phyloP scores from a whole-genome alignment of 2,888 invertebrate genomes.

The Mythimna lalbum region DNA sequence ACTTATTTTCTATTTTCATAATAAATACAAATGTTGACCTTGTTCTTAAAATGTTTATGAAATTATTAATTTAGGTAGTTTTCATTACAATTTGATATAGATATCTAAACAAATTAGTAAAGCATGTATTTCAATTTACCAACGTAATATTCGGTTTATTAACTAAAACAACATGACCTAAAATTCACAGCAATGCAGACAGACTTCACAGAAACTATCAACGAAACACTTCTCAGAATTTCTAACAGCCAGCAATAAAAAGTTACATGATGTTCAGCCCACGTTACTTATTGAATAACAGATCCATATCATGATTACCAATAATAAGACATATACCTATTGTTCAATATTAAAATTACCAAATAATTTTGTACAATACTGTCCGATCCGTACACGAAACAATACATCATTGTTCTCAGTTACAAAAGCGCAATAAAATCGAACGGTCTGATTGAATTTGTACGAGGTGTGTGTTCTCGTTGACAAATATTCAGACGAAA shows the following conservation, averaged over 20 bases:
- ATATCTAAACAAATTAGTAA: too few species aligned
- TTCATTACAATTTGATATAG: too few species aligned
- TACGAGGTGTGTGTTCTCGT: constrained; percentile 70
- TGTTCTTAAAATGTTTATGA: too few species aligned
- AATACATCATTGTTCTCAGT: constrained; percentile 84
- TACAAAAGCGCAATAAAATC: constrained; percentile 80
- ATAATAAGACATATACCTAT: constrained; percentile 70
- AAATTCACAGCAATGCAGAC: not conserved
- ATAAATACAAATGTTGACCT: too few species aligned
- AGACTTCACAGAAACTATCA: constrained; percentile 15
- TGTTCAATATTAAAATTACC: constrained; percentile 73
- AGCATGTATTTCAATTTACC: not conserved
- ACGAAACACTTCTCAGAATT: constrained; percentile 39
- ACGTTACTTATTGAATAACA: constrained; percentile 68
- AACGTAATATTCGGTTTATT: not conserved
- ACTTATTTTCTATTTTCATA: too few species aligned
- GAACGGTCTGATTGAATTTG: constrained; percentile 67
- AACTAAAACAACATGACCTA: constrained; percentile 5
- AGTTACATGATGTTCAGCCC: constrained; percentile 42
- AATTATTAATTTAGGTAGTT: too few species aligned
- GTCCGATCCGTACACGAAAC: constrained; percentile 74
- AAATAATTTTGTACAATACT: constrained; percentile 74
- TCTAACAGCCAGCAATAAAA: constrained; percentile 44
- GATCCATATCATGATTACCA: constrained; percentile 72
- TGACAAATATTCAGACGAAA: constrained; percentile 78